phyloP scores from a whole-genome alignment of 2,888 invertebrate species.

The Gasteruption jaculator region DNA sequence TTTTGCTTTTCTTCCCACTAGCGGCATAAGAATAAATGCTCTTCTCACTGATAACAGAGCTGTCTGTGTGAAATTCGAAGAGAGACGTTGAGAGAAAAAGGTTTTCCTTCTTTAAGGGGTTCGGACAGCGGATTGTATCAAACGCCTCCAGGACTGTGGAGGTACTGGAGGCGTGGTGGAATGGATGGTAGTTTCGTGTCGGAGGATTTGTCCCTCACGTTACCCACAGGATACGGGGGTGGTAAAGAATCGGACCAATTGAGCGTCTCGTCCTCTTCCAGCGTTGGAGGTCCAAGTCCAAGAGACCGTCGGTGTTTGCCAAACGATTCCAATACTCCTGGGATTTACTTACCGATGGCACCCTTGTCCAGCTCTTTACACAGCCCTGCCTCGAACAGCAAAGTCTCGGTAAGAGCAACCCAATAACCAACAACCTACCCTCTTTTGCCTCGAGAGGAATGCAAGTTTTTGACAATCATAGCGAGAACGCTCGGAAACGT shows the following conservation, averaged over 20 bases:
- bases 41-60: too few species aligned
- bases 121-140: constrained; percentile 60
- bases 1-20: too few species aligned
- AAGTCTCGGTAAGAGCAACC: constrained; percentile 58
- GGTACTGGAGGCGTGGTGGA: too few species aligned
- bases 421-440: constrained; percentile 7
- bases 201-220: constrained; percentile 54
- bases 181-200: constrained; percentile 58
- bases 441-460: neutral
- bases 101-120: constrained; percentile 48
- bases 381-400: constrained; percentile 60
- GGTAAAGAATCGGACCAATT: constrained; percentile 60
- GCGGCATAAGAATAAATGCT: too few species aligned
- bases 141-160: constrained; percentile 56
- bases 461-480: too few species aligned
- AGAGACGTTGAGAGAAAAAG: constrained; percentile 2
- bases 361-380: constrained; percentile 53
- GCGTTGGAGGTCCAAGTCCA: constrained; percentile 55
- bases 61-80: neutral
- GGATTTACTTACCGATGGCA: constrained; percentile 61
- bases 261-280: constrained; percentile 61
- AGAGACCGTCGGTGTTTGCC: constrained; percentile 53
- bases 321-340: constrained; percentile 48
- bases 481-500: too few species aligned
- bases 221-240: constrained; percentile 50